Conservation (phyloP, 1,140 invertebrate genomes). For the Diabrotica virgifera region DNA sequence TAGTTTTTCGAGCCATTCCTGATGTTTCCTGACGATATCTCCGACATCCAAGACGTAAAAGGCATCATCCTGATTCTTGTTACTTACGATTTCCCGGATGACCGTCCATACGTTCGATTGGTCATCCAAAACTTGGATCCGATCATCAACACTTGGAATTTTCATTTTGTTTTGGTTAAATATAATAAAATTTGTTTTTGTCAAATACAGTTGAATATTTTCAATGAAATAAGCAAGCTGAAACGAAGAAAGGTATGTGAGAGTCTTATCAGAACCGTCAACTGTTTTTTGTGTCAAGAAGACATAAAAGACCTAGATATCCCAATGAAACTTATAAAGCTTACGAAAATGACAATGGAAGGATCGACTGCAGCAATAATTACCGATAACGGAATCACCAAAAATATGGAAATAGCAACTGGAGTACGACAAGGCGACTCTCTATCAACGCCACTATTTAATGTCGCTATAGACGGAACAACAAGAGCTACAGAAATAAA, state of each 20-base stretch:
- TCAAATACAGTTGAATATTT: slow-evolving; percentile 34
- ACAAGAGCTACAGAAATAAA: too few species aligned
- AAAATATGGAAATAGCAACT: too few species aligned
- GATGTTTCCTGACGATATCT: slow-evolving; percentile 81
- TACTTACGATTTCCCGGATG: slow-evolving; percentile 57
- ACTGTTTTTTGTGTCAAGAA: too few species aligned
- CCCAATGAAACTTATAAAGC: too few species aligned
- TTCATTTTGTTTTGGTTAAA: slow-evolving; percentile 50
- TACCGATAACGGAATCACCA: too few species aligned
- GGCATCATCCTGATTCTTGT: slow-evolving; percentile 75
- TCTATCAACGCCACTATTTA: too few species aligned
- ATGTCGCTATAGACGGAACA: too few species aligned
- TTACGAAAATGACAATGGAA: too few species aligned
- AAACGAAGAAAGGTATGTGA: not conserved
- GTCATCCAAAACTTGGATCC: slow-evolving; percentile 61
- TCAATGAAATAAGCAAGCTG: slow-evolving; percentile 38
- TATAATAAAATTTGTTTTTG: slow-evolving; percentile 30
- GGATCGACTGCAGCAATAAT: too few species aligned
- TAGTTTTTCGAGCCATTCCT: slow-evolving; percentile 78
- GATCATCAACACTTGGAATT: slow-evolving; percentile 58
- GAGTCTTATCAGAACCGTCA: too few species aligned
- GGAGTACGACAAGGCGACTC: too few species aligned
- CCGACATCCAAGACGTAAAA: slow-evolving; percentile 92
- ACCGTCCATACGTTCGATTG: slow-evolving; percentile 56
- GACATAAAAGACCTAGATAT: too few species aligned